These are phyloP conservation scores for Tethya wilhelma DNA, from an alignment of 37 sponge, comb jelly and placozoan genomes.

Conservation along the genomic window DNA sequence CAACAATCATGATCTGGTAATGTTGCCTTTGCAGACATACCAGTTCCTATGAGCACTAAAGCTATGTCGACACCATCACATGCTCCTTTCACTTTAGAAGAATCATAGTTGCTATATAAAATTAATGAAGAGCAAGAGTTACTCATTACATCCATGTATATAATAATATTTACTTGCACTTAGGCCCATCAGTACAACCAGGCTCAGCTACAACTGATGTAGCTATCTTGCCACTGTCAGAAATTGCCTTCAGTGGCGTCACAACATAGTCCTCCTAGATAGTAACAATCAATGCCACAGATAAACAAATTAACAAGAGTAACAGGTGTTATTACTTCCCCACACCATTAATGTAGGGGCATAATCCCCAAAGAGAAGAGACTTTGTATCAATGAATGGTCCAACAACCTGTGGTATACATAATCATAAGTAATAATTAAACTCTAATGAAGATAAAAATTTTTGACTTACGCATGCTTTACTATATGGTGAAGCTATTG, in stretches of 20 bases:
- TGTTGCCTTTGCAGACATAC: too few species aligned
- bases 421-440: neutral
- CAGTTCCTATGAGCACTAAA: conserved; percentile 49
- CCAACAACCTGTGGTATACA: conserved; percentile 48
- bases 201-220: conserved; percentile 1
- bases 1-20: too few species aligned
- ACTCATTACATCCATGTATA: neutral
- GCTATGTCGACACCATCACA: conserved; percentile 49
- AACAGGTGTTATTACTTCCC: too few species aligned
- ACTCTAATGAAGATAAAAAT: neutral
- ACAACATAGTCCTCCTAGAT: too few species aligned
- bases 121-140: neutral
- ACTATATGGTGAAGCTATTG: neutral
- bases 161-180: conserved; percentile 29
- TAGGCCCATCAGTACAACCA: conserved; percentile 54
- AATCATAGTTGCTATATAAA: conserved; percentile 13
- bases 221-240: neutral
- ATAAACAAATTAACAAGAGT: neutral
- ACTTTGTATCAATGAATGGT: conserved; percentile 48
- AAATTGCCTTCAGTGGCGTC: neutral
- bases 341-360: neutral
- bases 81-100: conserved; percentile 10
- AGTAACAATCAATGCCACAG: neutral
- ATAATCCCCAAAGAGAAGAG: conserved; percentile 10
- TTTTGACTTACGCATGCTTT: conserved; percentile 34